Evolutionary conservation across 2,113 vertebrate genomes (phyloP).

Genomic region (Larimichthys crocea): DNA sequence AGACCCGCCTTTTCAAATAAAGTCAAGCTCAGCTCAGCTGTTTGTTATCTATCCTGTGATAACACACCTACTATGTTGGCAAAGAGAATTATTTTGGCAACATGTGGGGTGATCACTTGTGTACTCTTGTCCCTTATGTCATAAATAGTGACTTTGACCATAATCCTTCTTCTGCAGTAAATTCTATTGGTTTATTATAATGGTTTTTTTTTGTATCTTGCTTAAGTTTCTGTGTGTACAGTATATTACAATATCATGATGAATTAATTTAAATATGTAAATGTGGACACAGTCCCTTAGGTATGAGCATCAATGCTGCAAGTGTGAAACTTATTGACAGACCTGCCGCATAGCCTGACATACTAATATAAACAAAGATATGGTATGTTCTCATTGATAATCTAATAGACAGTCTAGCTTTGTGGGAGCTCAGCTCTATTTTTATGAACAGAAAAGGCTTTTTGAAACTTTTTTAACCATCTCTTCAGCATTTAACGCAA

Average conservation of each 20-base stretch:
- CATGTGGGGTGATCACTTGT: not conserved
- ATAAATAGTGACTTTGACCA: not conserved
- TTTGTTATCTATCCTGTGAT: not conserved
- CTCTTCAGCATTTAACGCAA: constrained; percentile 25
- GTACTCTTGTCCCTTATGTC: too few relatives aligned
- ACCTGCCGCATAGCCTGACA: not conserved
- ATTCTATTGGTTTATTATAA: not conserved
- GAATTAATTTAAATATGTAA: not conserved
- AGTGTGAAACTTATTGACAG: not conserved
- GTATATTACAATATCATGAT: not conserved
- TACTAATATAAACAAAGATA: constrained; percentile 21
- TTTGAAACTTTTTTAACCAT: constrained; percentile 38
- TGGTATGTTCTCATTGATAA: constrained; percentile 20
- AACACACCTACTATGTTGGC: not conserved
- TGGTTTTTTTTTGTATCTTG: not conserved
- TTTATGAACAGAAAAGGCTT: constrained; percentile 31
- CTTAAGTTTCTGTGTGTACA: not conserved
- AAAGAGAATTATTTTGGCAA: constrained; percentile 23
- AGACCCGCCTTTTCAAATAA: not conserved
- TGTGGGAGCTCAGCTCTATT: constrained; percentile 5
- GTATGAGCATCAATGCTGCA: not conserved
- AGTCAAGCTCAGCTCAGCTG: too few relatives aligned
- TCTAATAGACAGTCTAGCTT: not conserved
- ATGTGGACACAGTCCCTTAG: not conserved
- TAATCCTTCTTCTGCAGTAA: not conserved